Evolutionary conservation across 2,113 vertebrate species (phyloP), one percentile per base, ranked within the genome.

Genomic region (Formicarius rufipectus): DNA sequence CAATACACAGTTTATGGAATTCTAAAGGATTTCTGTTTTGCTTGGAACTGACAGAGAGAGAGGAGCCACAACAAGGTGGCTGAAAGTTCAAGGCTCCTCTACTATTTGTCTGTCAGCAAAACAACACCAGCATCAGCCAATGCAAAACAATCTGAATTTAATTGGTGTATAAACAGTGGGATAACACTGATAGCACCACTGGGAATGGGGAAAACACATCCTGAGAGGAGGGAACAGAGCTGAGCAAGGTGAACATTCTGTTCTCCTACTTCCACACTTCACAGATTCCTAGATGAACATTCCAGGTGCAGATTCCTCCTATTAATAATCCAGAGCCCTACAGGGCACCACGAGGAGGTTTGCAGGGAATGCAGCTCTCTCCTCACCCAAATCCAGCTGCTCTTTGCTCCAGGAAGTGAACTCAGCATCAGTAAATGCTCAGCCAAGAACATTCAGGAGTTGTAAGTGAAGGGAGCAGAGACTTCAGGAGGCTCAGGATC

Each of bases 321-420:
- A 1, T 11, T 35, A 12, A 40, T 23, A 11, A 14, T 63, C 47
- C 60, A 14, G 30, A 10, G 44, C 19, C 49, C 62, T 33, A 7
- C 1, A 42, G 63, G 75, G 25, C 20, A 66, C 7, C 27, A 3
- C 28, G 3, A 30, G 12, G 45, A 58, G 60, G 62, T 4, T 30
- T 40, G 5, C 1, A 25, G 68, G 69, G 62, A 33, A 4, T 1
- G 25, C 35, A 24, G 77, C 37, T 42, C 39, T 23, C 12, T 23
- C 45, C 35, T n/a, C 27, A 7, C 20, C 11, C 22, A 31, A 73
- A 74, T 1, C 37, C 12, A 33, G 35, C 75, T 0, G 5, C 15
- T 55, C 50, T 8, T 1, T 0, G 7, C 18, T 55, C 50, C 10
- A 1, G 3, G 8, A 28, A 19, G 53, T 0, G 12, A 40, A 33